Conservation (phyloP, 2,797 vertebrate species). For the Iguana delicatissima region DNA sequence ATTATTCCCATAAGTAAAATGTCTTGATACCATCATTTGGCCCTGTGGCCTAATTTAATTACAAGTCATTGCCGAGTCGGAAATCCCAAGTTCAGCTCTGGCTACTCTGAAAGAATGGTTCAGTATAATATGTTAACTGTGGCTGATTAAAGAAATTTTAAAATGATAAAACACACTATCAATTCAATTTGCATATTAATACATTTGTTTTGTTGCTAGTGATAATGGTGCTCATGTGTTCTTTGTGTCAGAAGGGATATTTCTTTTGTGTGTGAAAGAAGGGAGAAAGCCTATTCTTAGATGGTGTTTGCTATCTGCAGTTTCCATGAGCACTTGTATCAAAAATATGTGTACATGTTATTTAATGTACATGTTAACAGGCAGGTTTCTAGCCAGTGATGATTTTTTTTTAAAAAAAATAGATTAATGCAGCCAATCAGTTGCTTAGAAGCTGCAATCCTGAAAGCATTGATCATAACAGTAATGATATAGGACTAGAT, state of each 20-base stretch:
- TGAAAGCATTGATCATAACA: background rate
- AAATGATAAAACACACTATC: background rate
- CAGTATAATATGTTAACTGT: background rate
- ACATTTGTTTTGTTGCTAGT: background rate
- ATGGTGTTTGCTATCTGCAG: background rate
- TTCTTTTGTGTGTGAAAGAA: background rate
- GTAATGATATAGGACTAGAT: background rate
- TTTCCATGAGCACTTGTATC: background rate
- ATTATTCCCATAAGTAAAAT: background rate
- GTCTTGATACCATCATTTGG: background rate
- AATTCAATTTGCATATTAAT: background rate
- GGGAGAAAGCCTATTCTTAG: background rate
- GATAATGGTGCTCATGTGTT: background rate
- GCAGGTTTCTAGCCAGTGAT: background rate
- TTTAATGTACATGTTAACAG: background rate
- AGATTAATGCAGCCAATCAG: constrained; percentile 1
- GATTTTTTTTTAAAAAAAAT: background rate
- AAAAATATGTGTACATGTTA: background rate
- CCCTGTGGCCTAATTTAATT: background rate
- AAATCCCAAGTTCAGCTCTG: background rate
- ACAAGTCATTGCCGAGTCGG: background rate
- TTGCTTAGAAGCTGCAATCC: background rate
- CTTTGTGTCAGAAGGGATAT: background rate
- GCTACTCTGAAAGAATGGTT: background rate
- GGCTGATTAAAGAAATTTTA: background rate